Evolutionary conservation across 2,113 vertebrate species (phyloP), one percentile per base, ranked within the genome.

Genomic region (Centropus unirufus): DNA sequence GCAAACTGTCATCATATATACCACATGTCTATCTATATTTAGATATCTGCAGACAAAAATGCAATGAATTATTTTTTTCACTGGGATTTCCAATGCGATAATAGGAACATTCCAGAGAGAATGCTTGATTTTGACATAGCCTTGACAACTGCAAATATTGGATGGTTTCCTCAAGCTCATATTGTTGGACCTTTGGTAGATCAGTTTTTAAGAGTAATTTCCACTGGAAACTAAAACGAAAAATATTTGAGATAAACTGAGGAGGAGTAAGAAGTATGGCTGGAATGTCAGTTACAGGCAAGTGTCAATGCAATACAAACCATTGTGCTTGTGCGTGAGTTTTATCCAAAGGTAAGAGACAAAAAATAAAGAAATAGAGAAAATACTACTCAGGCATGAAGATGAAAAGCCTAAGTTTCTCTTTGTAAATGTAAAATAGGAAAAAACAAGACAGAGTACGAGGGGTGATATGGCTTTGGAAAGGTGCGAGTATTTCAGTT

Each of bases 1-100:
- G 66, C 36, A 95, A 94, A 92, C 91, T 74, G 91, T 87, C 96
- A 95, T 83, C 57, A 81, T 21, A 83, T 58, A 93, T 92, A 66
- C 40, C 7, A 7, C 62, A 64, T 51, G 62, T 91, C 87, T 85
- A 62, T 66, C 54, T 76, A 46, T 75, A 89, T 91, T 91, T 85
- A 95, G 75, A 64, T 21, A 85, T 64, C 46, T 73, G 46, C 67
- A 83, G 70, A 86, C 68, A 76, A 95, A 91, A 94, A 95, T 63
- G 39, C 55, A 84, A 77, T 74, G 51, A 91, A 81, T 12, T 34
- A 39, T 77, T 66, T 90, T 89, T 93, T 42, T 29, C 54, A 26
- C 8, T 72, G 64, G 18, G 86, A 88, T 94, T 83, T 92, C 55
- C 62, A 93, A 80, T 67, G 27, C 47, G 20, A 40, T 95, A 93